Percentiles rank a stretch among this genome's conserved stretches.
Evolutionary conservation across 2,888 invertebrate genomes (phyloP).

Genomic region (Acholoe squamosa): DNA sequence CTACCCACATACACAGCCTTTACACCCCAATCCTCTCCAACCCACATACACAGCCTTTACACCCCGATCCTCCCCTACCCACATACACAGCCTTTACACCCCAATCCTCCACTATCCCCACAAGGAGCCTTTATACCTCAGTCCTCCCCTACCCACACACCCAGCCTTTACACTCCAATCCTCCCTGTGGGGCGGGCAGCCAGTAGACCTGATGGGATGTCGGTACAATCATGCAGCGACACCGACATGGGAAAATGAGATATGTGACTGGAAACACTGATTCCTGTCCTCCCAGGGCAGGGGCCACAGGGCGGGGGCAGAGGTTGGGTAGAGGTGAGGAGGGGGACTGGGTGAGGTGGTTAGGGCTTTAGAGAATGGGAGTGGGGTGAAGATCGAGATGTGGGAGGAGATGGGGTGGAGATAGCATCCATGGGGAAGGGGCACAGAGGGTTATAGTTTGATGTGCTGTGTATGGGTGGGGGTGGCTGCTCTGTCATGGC

Average conservation of each 20-base stretch:
- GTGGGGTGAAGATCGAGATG: too few relatives aligned
- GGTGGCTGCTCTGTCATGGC: too few relatives aligned
- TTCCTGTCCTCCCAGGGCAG: neutral
- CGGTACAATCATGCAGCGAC: constrained; percentile 21
- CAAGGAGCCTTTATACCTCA: neutral
- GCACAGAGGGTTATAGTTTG: too few relatives aligned
- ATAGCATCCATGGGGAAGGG: too few relatives aligned
- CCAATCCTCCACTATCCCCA: too few relatives aligned
- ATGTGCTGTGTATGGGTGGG: neutral
- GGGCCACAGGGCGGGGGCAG: too few relatives aligned
- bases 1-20: neutral
- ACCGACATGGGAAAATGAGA: constrained; percentile 50
- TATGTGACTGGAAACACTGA: constrained; percentile 51
- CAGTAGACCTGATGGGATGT: neutral
- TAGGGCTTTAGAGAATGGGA: neutral
- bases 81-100: neutral
- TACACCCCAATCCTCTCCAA: too few relatives aligned
- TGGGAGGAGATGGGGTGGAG: too few relatives aligned
- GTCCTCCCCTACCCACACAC: neutral
- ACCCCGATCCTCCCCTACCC: neutral
- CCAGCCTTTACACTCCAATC: neutral
- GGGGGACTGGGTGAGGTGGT: neutral
- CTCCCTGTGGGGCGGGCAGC: neutral
- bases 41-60: too few relatives aligned
- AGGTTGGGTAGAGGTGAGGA: neutral